Base-by-base conservation (phyloP, 1,140 invertebrate species). In the Penaeus chinensis region DNA sequence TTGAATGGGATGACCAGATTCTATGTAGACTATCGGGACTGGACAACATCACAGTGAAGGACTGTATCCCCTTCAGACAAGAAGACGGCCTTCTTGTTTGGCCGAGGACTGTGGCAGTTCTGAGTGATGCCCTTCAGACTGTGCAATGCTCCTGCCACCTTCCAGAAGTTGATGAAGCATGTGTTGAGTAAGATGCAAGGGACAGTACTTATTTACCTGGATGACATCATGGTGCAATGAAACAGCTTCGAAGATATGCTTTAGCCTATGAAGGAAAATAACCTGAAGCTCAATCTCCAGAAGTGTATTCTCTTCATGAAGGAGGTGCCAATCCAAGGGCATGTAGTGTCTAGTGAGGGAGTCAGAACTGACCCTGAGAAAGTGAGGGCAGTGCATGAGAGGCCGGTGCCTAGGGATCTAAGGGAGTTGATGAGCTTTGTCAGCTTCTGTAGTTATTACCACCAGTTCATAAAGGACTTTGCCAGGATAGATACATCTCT, bases 41-140 rank as follows among this genome's bases (percentile, higher is more conserved):
- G 63, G n/a, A 65, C n/a, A n/a, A 65, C 63, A 18, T 65, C 16
- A 65, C 63, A n/a, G 63, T 65, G 63, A 65, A 65, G 63, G 63
- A 65, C 63, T 65, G 16, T 65, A 65, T n/a, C 63, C 63, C 16
- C 63, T 65, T 16, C 16, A 16, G n/a, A 65, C 16, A n/a, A 65
- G n/a, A 65, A 65, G 63, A 65, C 63, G 63, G 63, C 63, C 16
- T 65, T 65, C n/a, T 65, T n/a, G n/a, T n/a, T n/a, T n/a, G n/a
- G n/a, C n/a, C n/a, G n/a, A n/a, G n/a, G n/a, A n/a, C n/a, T 65
- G n/a, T 65, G 63, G 63, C 63, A 65, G 63, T 65, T 65, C 63
- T 18, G 16, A 65, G 63, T 65, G 16, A 65, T 65, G 63, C 63
- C 63, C 16, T 65, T 65, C 63, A n/a, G 63, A 65, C 63, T 65